Conservation (phyloP, 2,797 vertebrate genomes). For the Microhierax caerulescens region DNA sequence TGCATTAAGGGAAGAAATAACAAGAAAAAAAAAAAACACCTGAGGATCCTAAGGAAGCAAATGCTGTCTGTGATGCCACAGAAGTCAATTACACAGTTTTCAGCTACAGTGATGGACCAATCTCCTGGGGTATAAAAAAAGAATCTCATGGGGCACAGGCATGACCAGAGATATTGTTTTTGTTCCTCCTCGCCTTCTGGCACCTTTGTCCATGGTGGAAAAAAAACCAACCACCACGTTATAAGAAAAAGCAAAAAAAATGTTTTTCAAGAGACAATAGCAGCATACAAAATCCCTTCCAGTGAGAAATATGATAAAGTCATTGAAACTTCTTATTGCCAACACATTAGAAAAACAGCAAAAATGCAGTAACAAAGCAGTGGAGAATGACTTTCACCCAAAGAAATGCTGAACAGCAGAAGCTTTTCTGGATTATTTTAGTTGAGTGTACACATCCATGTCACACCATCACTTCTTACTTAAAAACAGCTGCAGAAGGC, state of each 20-base stretch:
- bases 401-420: not conserved
- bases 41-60: not conserved
- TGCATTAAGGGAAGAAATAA: not conserved
- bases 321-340: not conserved
- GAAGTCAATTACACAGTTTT: not conserved
- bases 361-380: not conserved
- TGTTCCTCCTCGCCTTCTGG: not conserved
- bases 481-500: slow-evolving; percentile 68
- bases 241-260: not conserved
- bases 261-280: not conserved
- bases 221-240: not conserved
- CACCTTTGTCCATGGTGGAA: not conserved
- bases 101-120: not conserved
- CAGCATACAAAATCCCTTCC: not conserved
- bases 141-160: not conserved
- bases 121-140: not conserved
- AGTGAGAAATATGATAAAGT: not conserved
- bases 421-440: slow-evolving; percentile 56
- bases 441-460: slow-evolving; percentile 39
- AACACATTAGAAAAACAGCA: not conserved
- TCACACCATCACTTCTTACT: slow-evolving; percentile 63
- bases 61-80: not conserved
- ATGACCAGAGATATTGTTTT: not conserved
- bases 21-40: not conserved
- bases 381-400: not conserved